phyloP scores from a whole-genome alignment of 2,888 invertebrate species.

The Chrysina gloriosa region DNA sequence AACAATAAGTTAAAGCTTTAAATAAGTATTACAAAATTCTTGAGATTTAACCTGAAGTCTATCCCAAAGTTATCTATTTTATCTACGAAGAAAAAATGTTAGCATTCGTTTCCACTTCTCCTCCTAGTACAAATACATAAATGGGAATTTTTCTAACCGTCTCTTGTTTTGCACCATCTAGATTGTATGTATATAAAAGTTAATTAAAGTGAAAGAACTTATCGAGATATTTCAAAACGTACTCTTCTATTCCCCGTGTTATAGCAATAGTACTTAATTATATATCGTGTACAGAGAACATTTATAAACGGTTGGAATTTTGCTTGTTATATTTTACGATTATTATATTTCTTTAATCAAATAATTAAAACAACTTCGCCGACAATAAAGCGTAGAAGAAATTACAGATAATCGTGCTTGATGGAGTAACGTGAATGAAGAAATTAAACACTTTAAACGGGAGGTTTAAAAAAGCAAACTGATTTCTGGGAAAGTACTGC shows the following conservation, averaged over 20 bases:
- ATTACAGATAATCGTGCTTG: not conserved
- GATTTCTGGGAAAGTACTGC: constrained; percentile 2
- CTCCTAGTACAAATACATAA: too few species aligned
- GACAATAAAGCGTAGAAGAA: not conserved
- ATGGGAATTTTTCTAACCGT: too few species aligned
- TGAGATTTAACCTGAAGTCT: too few species aligned
- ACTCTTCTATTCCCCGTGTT: not conserved
- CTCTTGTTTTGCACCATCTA: too few species aligned
- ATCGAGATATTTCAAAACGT: not conserved
- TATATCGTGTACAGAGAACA: not conserved
- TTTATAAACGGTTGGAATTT: not conserved
- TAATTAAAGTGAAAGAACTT: not conserved
- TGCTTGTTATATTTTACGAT: not conserved
- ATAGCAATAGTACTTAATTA: not conserved
- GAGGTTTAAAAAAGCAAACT: not conserved
- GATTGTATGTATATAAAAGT: not conserved
- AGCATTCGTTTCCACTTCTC: too few species aligned
- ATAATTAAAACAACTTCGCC: constrained; percentile 3
- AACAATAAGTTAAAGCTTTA: too few species aligned
- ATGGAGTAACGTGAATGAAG: constrained; percentile 19
- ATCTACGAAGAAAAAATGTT: too few species aligned
- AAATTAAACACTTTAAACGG: constrained; percentile 28
- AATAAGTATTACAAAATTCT: too few species aligned
- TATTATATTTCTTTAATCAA: not conserved
- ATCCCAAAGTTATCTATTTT: too few species aligned